Conservation (phyloP, 2,113 vertebrate species). For the Dromaius novaehollandiae region DNA sequence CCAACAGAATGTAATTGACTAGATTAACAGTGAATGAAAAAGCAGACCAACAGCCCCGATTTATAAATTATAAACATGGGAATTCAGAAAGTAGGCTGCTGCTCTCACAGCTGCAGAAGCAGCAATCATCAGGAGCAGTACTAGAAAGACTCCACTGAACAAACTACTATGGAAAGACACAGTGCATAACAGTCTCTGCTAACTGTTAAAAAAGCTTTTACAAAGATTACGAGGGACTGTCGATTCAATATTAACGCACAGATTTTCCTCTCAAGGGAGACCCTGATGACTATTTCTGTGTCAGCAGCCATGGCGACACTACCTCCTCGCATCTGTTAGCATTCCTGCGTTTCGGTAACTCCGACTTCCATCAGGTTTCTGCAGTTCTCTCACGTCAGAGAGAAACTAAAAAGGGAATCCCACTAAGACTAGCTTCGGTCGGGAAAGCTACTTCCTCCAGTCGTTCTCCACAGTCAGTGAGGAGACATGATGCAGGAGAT, state of each 20-base stretch:
- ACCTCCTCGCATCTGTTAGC: neutral
- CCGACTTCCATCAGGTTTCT: neutral
- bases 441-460: neutral
- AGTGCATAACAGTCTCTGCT: neutral
- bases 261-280: neutral
- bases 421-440: neutral
- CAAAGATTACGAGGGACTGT: constrained; percentile 15
- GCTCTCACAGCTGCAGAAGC: neutral
- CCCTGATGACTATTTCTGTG: constrained; percentile 2
- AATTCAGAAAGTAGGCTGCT: constrained; percentile 47
- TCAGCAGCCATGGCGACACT: neutral
- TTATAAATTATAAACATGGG: neutral
- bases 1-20: constrained; percentile 48
- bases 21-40: constrained; percentile 57
- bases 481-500: neutral
- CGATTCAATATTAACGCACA: neutral
- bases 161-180: neutral
- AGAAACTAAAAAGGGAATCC: neutral
- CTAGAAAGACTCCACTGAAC: neutral
- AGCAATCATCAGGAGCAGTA: constrained; percentile 11
- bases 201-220: constrained; percentile 26
- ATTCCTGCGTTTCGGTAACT: neutral
- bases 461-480: neutral
- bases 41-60: neutral
- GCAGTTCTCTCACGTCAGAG: neutral